Evolutionary conservation across 2,113 vertebrate species (phyloP).

Genomic region (Brevimyrus niger): DNA sequence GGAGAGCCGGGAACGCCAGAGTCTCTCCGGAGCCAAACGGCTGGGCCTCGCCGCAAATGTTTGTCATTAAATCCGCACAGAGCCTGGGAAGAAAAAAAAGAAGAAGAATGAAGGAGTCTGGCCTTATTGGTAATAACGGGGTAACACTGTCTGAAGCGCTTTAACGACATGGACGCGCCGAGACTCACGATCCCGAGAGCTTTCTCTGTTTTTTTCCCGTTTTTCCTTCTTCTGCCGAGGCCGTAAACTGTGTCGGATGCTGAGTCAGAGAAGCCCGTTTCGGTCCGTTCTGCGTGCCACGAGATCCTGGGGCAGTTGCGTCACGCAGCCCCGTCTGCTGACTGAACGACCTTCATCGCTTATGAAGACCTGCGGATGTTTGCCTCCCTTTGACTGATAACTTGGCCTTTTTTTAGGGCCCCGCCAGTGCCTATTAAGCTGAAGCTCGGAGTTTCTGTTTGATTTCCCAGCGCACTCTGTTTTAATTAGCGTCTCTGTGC

Average conservation of each 20-base stretch:
- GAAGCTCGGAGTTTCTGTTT: background rate
- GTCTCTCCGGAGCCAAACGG: constrained; percentile 47
- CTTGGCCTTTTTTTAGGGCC: background rate
- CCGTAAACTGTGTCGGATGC: constrained; percentile 46
- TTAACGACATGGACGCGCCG: constrained; percentile 54
- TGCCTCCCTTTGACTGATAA: background rate
- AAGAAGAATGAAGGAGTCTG: constrained; percentile 28
- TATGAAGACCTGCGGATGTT: background rate
- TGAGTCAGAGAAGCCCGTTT: constrained; percentile 37
- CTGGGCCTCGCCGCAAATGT: constrained; percentile 45
- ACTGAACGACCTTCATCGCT: constrained; percentile 5
- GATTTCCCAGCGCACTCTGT: background rate
- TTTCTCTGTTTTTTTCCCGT: constrained; percentile 39
- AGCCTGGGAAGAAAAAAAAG: constrained; percentile 50
- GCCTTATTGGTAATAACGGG: constrained; percentile 56
- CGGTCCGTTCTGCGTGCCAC: background rate
- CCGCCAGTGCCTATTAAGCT: background rate
- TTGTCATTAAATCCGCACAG: constrained; percentile 63
- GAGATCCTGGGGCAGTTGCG: background rate
- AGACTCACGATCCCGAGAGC: constrained; percentile 39
- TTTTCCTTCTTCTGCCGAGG: constrained; percentile 47
- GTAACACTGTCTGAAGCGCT: constrained; percentile 48
- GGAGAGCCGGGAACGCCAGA: constrained; percentile 38
- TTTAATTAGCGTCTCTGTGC: constrained; percentile 14
- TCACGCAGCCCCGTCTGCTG: background rate